Conservation (phyloP, 1,140 invertebrate genomes). For the fruit fly (Drosophila melanogaster) region Release_6_plus_ISO1_MT NT_033779.5:21740501-21741000, state of each 20-base stretch:
- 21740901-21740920: conserved; percentile 5
- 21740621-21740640: conserved; percentile 17
- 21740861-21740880: conserved; percentile 36
- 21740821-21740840: not conserved
- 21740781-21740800: conserved; percentile 33
- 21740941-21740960: conserved; percentile 45
- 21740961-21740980: conserved; percentile 47
- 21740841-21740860: conserved; percentile 15
- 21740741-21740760: conserved; percentile 46
- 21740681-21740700: too few species aligned
- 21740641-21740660: conserved; percentile 1
- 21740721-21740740: conserved; percentile 38
- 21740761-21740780: conserved; percentile 49
- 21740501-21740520: not conserved
- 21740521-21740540: not conserved
- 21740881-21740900: conserved; percentile 36
- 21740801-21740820: conserved; percentile 2
- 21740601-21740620: conserved; percentile 26
- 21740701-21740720: not conserved
- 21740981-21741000: conserved; percentile 31
- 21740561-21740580: conserved; percentile 16
- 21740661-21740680: conserved; percentile 7
- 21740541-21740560: conserved; percentile 47
- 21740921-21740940: not conserved
- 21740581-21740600: conserved; percentile 16